phyloP scores from a whole-genome alignment of 2,113 vertebrate species.

The Scomber colias region DNA sequence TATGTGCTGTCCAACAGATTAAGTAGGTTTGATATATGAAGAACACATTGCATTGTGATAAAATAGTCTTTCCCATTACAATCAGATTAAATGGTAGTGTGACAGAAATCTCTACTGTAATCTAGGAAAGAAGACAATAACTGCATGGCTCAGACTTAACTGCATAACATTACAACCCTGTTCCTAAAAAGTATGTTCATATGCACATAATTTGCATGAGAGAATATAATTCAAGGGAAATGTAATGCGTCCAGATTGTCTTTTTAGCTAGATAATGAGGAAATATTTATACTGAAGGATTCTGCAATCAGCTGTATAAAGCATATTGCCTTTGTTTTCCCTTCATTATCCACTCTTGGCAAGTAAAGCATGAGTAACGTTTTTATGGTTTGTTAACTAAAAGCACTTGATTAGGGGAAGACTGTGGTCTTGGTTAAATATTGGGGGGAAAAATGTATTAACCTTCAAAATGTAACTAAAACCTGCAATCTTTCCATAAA shows the following conservation, averaged over 20 bases:
- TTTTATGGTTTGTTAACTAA: too few species aligned
- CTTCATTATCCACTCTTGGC: too few species aligned
- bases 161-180: background rate
- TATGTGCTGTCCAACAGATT: constrained; percentile 20
- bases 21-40: constrained; percentile 8
- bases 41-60: background rate
- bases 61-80: constrained; percentile 9
- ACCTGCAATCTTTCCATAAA: too few species aligned
- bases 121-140: background rate
- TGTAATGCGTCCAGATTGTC: too few species aligned
- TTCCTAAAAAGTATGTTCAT: background rate
- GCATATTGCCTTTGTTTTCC: too few species aligned
- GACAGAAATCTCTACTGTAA: background rate
- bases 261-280: background rate
- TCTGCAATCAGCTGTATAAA: too few species aligned
- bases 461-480: too few species aligned
- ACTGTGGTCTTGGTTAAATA: too few species aligned
- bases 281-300: background rate
- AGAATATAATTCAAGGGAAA: background rate
- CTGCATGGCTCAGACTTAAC: background rate
- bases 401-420: too few species aligned
- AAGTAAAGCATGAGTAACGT: too few species aligned
- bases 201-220: background rate
- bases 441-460: too few species aligned
- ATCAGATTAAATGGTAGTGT: constrained; percentile 7